These are phyloP conservation scores for Acrossocheilus fasciatus DNA, from an alignment of 2,797 vertebrate genomes.

Conservation along the genomic window DNA sequence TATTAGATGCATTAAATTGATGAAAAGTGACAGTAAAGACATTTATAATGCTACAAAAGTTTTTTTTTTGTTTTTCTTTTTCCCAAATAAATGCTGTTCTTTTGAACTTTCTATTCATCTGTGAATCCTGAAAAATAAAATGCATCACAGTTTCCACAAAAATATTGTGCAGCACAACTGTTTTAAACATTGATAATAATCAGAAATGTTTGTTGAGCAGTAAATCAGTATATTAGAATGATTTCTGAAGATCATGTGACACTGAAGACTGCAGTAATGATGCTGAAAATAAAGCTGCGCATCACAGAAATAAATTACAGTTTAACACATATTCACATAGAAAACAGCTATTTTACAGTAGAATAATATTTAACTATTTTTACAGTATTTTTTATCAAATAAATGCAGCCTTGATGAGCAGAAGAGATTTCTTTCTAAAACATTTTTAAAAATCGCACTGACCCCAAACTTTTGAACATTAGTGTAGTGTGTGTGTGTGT, in stretches of 20 bases:
- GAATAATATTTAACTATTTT: not conserved
- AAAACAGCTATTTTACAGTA: too few relatives aligned
- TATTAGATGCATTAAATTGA: not conserved
- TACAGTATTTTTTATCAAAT: not conserved
- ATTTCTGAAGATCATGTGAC: not conserved
- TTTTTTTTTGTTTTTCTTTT: too few relatives aligned
- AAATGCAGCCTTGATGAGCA: not conserved
- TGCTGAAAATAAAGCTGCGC: not conserved
- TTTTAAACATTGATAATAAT: not conserved
- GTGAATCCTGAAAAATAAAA: not conserved
- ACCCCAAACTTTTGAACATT: too few relatives aligned
- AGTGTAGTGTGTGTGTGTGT: conserved; percentile 1
- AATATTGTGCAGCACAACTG: not conserved
- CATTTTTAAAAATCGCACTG: too few relatives aligned
- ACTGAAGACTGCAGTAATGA: not conserved
- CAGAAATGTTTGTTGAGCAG: not conserved
- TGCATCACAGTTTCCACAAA: not conserved
- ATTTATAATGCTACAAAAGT: not conserved
- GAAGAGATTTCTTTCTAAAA: too few relatives aligned
- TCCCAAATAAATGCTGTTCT: too few relatives aligned
- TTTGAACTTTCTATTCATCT: not conserved
- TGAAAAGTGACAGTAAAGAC: not conserved
- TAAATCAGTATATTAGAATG: not conserved
- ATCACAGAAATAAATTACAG: not conserved
- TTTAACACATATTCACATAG: not conserved